Evolutionary conservation across 37 sponge, comb jelly and placozoan genomes (phyloP).

Genomic region (Spongilla lacustris): DNA sequence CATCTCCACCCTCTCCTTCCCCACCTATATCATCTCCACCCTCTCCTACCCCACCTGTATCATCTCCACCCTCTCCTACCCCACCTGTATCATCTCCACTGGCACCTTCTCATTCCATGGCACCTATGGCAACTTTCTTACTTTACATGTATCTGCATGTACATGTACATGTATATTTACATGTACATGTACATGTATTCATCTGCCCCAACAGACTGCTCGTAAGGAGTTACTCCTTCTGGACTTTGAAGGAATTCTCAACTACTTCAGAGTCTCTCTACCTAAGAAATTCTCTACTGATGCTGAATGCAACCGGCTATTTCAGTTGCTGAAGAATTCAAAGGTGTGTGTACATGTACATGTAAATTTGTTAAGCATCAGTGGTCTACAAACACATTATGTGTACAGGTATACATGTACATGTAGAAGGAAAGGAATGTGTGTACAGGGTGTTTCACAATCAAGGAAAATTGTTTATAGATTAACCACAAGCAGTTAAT

Average conservation of each 20-base stretch:
- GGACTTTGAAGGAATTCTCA: conserved; percentile 90
- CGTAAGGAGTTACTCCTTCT: conserved; percentile 67
- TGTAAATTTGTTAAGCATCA: background rate
- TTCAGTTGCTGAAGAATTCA: conserved; percentile 32
- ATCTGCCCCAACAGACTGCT: conserved; percentile 8
- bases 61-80: background rate
- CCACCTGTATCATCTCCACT: background rate
- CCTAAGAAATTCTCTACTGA: conserved; percentile 88
- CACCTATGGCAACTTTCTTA: too few species aligned
- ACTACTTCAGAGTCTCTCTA: conserved; percentile 89
- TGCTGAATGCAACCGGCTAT: conserved; percentile 60
- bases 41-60: too few species aligned
- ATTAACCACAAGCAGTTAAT: too few species aligned
- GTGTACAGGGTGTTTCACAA: too few species aligned
- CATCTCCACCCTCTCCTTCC: background rate
- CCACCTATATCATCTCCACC: too few species aligned
- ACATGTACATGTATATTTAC: too few species aligned
- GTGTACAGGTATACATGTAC: background rate
- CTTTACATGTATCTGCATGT: background rate
- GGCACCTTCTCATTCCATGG: too few species aligned
- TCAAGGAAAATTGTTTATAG: too few species aligned
- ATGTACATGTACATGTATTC: background rate
- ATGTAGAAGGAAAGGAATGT: background rate
- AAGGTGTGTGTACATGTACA: conserved; percentile 43
- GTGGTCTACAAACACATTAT: too few species aligned